phyloP scores from a whole-genome alignment of 64 coral and sea anemone genomes.

The Orbicella faveolata region DNA sequence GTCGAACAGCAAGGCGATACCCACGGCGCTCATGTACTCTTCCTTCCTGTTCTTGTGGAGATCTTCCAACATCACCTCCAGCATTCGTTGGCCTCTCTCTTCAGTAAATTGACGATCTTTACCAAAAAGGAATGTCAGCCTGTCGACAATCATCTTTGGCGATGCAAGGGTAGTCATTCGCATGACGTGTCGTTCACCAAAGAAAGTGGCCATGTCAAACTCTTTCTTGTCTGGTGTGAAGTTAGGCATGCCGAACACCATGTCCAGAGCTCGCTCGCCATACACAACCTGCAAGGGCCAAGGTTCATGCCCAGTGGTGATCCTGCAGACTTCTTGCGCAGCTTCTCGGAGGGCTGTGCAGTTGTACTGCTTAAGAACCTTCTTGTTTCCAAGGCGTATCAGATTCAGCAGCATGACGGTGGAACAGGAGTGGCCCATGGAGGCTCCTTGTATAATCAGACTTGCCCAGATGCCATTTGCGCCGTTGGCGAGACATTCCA shows the following conservation, averaged over 20 bases:
- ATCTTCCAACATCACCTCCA: slow-evolving; percentile 72
- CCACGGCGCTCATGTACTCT: slow-evolving; percentile 71
- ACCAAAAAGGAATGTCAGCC: slow-evolving; percentile 59
- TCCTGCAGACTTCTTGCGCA: slow-evolving; percentile 38
- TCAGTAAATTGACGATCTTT: slow-evolving; percentile 74
- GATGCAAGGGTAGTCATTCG: slow-evolving; percentile 80
- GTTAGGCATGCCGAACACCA: slow-evolving; percentile 72
- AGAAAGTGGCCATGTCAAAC: slow-evolving; percentile 73
- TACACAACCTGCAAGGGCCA: slow-evolving; percentile 65
- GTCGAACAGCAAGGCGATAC: slow-evolving; percentile 66
- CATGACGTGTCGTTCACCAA: slow-evolving; percentile 73
- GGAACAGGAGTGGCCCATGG: slow-evolving; percentile 72
- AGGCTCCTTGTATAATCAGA: slow-evolving; percentile 64
- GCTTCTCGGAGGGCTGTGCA: slow-evolving; percentile 54
- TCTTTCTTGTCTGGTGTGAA: slow-evolving; percentile 45
- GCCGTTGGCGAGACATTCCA: slow-evolving; percentile 58
- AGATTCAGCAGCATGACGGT: slow-evolving; percentile 76
- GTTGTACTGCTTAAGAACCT: slow-evolving; percentile 57
- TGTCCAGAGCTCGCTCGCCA: slow-evolving; percentile 73
- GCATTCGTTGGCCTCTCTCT: slow-evolving; percentile 61
- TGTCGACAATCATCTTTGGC: slow-evolving; percentile 43
- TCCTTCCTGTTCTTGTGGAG: slow-evolving; percentile 75
- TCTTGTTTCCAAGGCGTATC: slow-evolving; percentile 79
- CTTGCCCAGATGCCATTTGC: slow-evolving; percentile 85
- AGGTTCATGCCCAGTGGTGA: slow-evolving; percentile 46